Base-by-base conservation (phyloP, 1,140 invertebrate species). In the Pectinophora gossypiella region DNA sequence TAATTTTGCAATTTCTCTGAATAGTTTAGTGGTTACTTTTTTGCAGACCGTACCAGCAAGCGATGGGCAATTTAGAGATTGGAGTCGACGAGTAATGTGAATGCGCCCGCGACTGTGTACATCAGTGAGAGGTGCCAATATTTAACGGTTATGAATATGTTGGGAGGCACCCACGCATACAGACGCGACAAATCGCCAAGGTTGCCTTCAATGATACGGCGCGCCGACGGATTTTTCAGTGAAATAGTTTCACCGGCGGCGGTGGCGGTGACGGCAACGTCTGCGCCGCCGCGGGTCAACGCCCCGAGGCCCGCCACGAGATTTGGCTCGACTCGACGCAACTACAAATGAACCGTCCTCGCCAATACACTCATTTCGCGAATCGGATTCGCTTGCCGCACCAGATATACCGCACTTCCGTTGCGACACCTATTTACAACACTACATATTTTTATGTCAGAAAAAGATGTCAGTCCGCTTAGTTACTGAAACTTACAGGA, bases 171-270 rank as follows among this genome's bases (percentile, higher is more conserved):
- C 83, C 76, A 82, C 82, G 79, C 81, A 62, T 69, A 65, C 51
- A 75, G 75, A 73, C 78, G 76, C 76, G 76, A 82, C 82, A 76
- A 77, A 72, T 72, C 74, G 70, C 66, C 78, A 83, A 85, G 78
- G 82, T 77, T 84, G 78, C 59, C 67, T 75, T 72, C 76, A 80
- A 80, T 75, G 77, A 76, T 81, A 71, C 66, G 72, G 62, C 77
- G 66, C 65, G 79, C 56, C 74, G 69, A 48, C 68, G 70, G 70
- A 86, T 78, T 86, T 84, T 86, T 84, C 83, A 86, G 82, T 78
- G 72, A 83, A 84, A 85, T 82, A 85, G 77, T 85, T 82, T 82
- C 76, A 78, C 67, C 66, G 72, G 65, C 72, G 73, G 58, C 64
- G 61, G 62, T 62, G 59, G 64, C 72, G 69, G 68, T 78, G 81